Conservation (phyloP, 2,797 vertebrate species). For the Bovichtus diacanthus region DNA sequence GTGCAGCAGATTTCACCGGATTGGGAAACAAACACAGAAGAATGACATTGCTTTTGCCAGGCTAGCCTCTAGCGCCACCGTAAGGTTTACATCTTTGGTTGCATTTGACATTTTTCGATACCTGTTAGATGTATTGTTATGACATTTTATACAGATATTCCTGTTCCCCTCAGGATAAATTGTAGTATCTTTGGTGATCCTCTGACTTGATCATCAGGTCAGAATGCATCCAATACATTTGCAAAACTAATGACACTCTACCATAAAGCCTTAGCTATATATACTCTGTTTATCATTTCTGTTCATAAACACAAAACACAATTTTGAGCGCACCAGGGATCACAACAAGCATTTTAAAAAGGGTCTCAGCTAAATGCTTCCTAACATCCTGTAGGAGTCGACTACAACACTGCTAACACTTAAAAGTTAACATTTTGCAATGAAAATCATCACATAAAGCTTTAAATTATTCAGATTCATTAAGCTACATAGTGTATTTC, state of each 20-base stretch:
- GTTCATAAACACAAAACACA: conserved; percentile 1
- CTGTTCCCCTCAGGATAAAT: neutral
- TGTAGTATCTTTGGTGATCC: neutral
- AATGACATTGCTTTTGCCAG: neutral
- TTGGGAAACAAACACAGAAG: neutral
- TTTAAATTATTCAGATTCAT: neutral
- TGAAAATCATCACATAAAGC: neutral
- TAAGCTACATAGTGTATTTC: neutral
- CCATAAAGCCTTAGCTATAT: too few relatives aligned
- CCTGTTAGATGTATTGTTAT: neutral
- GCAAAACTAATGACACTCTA: neutral
- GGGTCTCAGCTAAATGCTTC: neutral
- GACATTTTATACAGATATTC: neutral
- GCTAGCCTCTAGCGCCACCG: neutral
- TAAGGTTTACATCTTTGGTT: neutral
- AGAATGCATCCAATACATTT: neutral
- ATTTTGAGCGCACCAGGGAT: neutral
- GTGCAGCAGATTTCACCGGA: neutral
- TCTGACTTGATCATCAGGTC: too few relatives aligned
- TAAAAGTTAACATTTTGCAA: neutral
- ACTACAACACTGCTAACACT: neutral
- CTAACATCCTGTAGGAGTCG: neutral
- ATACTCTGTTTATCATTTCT: neutral
- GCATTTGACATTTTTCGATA: neutral
- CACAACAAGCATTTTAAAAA: conserved; percentile 8